Conservation (phyloP, 1,140 invertebrate species). For the Elysia chlorotica region DNA sequence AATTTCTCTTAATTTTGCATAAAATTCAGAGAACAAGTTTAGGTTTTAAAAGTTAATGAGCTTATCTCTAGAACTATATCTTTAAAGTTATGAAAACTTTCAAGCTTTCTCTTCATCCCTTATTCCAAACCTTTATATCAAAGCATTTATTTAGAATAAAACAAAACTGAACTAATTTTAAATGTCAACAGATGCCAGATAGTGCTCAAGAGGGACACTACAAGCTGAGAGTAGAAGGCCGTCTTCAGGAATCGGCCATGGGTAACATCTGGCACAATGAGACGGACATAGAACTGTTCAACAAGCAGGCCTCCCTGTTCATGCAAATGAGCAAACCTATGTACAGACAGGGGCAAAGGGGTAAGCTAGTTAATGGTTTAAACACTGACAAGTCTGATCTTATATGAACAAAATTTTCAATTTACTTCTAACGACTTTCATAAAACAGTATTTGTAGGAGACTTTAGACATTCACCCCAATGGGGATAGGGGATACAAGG, state of each 20-base stretch:
- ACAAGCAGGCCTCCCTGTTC: conserved; percentile 74
- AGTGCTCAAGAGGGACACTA: conserved; percentile 73
- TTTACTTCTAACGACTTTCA: background rate
- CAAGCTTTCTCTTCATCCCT: background rate
- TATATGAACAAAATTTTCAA: no score
- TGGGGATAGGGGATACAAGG: no score
- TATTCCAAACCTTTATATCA: background rate
- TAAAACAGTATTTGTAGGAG: no score
- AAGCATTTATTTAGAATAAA: background rate
- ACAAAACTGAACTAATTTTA: background rate
- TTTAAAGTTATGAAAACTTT: no score
- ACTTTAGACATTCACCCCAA: no score
- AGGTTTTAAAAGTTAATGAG: no score
- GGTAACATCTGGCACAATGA: conserved; percentile 58
- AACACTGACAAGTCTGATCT: no score
- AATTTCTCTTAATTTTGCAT: no score
- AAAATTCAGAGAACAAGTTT: no score
- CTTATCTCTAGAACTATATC: no score
- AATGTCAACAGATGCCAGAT: conserved; percentile 46
- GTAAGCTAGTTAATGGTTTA: conserved; percentile 58
- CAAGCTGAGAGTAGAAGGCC: conserved; percentile 86
- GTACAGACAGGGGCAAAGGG: conserved; percentile 90
- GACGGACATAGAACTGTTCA: conserved; percentile 52
- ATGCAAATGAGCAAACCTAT: conserved; percentile 94
- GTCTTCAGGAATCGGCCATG: conserved; percentile 36